A percentile compares a stretch with the other conserved stretches of the same genome.
Conservation (phyloP, 2,888 invertebrate genomes). For the Cantharis flavilabris region DNA sequence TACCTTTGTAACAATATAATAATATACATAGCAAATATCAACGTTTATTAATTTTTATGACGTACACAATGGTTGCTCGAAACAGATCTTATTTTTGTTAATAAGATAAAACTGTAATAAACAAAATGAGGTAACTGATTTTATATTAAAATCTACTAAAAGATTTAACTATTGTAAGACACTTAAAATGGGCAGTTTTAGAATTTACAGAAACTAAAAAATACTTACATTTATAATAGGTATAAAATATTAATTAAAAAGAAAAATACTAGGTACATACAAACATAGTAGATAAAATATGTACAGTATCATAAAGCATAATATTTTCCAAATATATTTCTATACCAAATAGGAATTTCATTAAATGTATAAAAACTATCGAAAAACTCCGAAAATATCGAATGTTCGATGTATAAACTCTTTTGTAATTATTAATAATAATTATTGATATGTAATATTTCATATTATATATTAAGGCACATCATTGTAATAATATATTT, state of each 20-base stretch:
- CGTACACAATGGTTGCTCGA: background rate
- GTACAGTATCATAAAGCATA: background rate
- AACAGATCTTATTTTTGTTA: background rate
- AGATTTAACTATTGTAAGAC: background rate
- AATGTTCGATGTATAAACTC: background rate
- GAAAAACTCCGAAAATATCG: background rate
- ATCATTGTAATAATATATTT: background rate
- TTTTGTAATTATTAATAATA: background rate
- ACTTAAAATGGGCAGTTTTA: conserved; percentile 12
- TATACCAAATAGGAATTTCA: background rate
- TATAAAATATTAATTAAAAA: background rate
- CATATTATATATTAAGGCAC: background rate
- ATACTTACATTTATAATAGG: background rate
- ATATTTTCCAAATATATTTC: background rate
- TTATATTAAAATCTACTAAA: conserved; percentile 7
- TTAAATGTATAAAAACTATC: background rate
- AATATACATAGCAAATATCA: background rate
- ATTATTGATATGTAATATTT: background rate
- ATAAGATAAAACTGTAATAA: background rate
- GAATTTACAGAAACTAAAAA: background rate
- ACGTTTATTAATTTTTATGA: background rate
- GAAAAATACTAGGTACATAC: background rate
- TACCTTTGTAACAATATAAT: background rate
- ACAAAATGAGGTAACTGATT: conserved; percentile 11
- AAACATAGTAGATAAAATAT: background rate